Conservation (phyloP, 2,888 invertebrate genomes). For the Maniola hyperantus region DNA sequence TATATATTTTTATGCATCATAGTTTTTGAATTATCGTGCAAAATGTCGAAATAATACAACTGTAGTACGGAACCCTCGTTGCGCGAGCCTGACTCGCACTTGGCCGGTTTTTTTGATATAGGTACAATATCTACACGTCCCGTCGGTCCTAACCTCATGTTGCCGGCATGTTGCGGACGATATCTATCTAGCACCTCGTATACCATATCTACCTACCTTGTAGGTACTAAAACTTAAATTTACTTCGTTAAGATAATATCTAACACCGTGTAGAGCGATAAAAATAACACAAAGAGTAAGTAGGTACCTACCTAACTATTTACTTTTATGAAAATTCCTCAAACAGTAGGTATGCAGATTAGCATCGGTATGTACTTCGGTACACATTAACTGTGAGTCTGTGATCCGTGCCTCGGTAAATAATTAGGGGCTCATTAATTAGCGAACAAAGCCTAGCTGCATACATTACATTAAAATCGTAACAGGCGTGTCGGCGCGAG, state of each 20-base stretch:
- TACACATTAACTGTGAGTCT: slow-evolving; percentile 2
- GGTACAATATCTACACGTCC: too few species aligned
- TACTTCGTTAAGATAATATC: not conserved
- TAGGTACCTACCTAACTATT: too few species aligned
- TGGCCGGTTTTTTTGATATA: too few species aligned
- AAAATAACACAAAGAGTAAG: not conserved
- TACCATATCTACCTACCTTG: not conserved
- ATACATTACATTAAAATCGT: slow-evolving; percentile 9
- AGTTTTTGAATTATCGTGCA: too few species aligned
- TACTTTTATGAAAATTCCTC: slow-evolving; percentile 15
- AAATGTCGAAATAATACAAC: too few species aligned
- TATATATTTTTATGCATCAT: too few species aligned
- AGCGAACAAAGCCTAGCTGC: slow-evolving; percentile 15
- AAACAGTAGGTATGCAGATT: slow-evolving; percentile 14
- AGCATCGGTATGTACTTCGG: slow-evolving; percentile 10
- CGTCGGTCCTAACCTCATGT: too few species aligned
- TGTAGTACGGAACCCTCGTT: too few species aligned
- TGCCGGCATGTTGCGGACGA: too few species aligned
- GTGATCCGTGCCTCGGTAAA: slow-evolving; percentile 1
- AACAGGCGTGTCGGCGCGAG: slow-evolving; percentile 21
- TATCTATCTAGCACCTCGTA: not conserved
- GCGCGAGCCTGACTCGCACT: too few species aligned
- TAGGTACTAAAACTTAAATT: not conserved
- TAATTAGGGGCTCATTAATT: slow-evolving; percentile 16
- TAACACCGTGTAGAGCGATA: slow-evolving; percentile 1